Percentiles rank a stretch among this genome's conserved stretches.
Conservation (phyloP, 2,113 vertebrate genomes). For the Nothobranchius kuhntae region DNA sequence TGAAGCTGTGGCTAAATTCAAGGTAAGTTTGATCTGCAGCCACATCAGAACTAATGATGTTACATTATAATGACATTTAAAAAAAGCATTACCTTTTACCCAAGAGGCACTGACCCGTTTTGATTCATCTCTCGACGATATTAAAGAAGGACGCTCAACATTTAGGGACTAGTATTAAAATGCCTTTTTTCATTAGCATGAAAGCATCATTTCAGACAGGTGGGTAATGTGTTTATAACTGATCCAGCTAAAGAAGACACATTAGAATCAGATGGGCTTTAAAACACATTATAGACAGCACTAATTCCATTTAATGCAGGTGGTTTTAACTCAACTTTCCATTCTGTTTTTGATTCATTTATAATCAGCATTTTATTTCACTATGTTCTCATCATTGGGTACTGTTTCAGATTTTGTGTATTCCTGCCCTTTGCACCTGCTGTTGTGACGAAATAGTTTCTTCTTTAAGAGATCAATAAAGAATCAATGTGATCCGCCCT, state of each 20-base stretch:
- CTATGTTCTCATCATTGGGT: too few relatives aligned
- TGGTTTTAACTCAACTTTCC: too few relatives aligned
- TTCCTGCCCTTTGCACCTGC: too few relatives aligned
- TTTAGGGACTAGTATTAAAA: constrained; percentile 8
- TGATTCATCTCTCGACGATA: background rate
- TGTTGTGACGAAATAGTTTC: too few relatives aligned
- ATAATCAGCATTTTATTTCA: too few relatives aligned
- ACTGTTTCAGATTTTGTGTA: too few relatives aligned
- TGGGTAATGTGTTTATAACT: constrained; percentile 27
- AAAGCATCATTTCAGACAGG: constrained; percentile 15
- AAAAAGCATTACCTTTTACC: background rate
- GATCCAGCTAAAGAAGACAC: background rate
- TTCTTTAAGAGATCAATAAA: too few relatives aligned
- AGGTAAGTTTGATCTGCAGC: background rate
- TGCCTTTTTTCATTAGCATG: constrained; percentile 27
- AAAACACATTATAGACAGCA: too few relatives aligned
- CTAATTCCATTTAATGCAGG: too few relatives aligned
- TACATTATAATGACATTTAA: background rate
- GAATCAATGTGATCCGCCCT: too few relatives aligned
- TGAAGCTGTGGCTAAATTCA: background rate
- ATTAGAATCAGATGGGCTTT: too few relatives aligned
- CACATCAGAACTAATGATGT: background rate
- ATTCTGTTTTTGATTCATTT: too few relatives aligned
- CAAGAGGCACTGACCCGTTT: background rate
- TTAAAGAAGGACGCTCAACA: background rate